phyloP scores from a whole-genome alignment of 2,113 vertebrate genomes.

The Spheniscus mendiculus region DNA sequence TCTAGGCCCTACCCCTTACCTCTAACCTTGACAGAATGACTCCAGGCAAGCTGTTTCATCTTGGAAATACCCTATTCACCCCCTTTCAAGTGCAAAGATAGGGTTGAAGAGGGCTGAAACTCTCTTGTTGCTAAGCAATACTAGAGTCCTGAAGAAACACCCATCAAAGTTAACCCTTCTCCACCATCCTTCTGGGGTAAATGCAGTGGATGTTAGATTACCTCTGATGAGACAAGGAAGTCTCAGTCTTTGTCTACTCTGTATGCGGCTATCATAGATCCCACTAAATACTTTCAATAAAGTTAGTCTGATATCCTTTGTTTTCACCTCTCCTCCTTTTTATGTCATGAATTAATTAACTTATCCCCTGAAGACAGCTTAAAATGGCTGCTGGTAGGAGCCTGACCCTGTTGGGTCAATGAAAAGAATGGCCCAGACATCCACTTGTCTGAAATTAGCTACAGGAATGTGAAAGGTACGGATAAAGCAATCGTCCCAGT shows the following conservation, averaged over 20 bases:
- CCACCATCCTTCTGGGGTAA: background rate
- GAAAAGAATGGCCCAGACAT: background rate
- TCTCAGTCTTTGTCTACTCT: background rate
- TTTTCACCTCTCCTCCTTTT: background rate
- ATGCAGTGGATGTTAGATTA: background rate
- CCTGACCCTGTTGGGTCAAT: background rate
- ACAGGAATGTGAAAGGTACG: background rate
- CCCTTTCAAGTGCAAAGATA: background rate
- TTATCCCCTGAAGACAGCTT: background rate
- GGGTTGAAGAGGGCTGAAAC: background rate
- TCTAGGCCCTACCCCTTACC: too few relatives aligned
- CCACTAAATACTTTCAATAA: background rate
- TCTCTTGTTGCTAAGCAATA: background rate
- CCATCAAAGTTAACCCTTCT: background rate
- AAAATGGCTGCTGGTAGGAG: background rate
- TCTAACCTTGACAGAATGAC: background rate
- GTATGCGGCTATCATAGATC: background rate
- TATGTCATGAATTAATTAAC: background rate
- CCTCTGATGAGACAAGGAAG: background rate
- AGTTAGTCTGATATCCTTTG: background rate
- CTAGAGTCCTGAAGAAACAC: background rate
- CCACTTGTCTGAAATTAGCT: background rate
- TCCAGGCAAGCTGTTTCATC: background rate
- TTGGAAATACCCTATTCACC: background rate
- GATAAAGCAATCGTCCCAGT: background rate